phyloP scores from a whole-genome alignment of 30 jellyfish, hydroid and myxozoan species.

The Chrysaora quinquecirrha region DNA sequence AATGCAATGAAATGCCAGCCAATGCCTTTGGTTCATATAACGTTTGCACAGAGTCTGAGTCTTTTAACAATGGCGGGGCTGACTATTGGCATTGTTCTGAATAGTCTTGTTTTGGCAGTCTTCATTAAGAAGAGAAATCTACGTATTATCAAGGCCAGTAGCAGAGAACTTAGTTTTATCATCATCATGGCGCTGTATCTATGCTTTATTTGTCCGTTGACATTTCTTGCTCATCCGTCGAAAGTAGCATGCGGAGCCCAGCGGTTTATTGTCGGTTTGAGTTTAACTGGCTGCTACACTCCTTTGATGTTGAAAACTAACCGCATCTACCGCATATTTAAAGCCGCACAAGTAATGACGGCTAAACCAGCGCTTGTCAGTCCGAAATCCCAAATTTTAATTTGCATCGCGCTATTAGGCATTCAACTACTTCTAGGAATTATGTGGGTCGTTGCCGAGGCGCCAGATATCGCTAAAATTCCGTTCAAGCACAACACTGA shows the following conservation, averaged over 20 bases:
- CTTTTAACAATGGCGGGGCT: background rate
- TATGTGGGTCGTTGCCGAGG: slow-evolving; percentile 83
- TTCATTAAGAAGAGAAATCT: slow-evolving; percentile 40
- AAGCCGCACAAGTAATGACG: slow-evolving; percentile 60
- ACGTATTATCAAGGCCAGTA: slow-evolving; percentile 68
- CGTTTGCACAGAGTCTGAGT: background rate
- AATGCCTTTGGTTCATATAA: slow-evolving; percentile 20
- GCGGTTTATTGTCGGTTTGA: slow-evolving; percentile 72
- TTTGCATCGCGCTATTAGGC: slow-evolving; percentile 63
- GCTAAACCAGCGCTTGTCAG: slow-evolving; percentile 73
- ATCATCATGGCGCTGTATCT: slow-evolving; percentile 62
- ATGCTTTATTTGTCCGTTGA: slow-evolving; percentile 63
- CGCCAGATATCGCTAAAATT: slow-evolving; percentile 56
- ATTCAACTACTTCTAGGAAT: slow-evolving; percentile 78
- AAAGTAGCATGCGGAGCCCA: slow-evolving; percentile 64
- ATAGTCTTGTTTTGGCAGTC: slow-evolving; percentile 37
- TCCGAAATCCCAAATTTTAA: slow-evolving; percentile 81
- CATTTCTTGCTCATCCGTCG: slow-evolving; percentile 41
- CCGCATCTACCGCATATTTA: slow-evolving; percentile 89
- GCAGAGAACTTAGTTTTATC: slow-evolving; percentile 66
- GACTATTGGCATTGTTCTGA: slow-evolving; percentile 42
- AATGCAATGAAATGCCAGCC: slow-evolving; percentile 12
- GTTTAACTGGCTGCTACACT: slow-evolving; percentile 81
- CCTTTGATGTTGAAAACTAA: slow-evolving; percentile 88
- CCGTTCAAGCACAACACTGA: background rate